These are phyloP conservation scores for Tetragnatha montana DNA, from an alignment of 2,888 invertebrate species.

Conservation along the genomic window DNA sequence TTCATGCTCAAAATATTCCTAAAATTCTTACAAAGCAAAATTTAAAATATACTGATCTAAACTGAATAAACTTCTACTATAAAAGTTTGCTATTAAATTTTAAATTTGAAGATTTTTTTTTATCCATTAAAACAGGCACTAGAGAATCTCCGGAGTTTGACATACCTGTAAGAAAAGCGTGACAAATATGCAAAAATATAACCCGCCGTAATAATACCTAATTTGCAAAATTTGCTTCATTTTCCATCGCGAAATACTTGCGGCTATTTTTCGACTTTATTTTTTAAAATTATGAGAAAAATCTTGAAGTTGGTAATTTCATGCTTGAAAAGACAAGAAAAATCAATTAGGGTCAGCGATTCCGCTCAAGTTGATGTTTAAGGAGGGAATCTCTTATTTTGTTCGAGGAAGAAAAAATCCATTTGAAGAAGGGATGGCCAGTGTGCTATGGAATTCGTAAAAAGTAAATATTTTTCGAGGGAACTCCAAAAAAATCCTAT, in stretches of 20 bases:
- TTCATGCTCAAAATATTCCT: too few species aligned
- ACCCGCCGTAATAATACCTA: too few species aligned
- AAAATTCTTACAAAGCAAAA: too few species aligned
- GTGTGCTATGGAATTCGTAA: not conserved
- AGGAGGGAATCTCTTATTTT: slow-evolving; percentile 6
- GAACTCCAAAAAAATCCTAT: too few species aligned
- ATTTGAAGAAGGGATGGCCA: not conserved
- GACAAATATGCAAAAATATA: too few species aligned
- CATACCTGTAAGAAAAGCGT: too few species aligned
- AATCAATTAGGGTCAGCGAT: slow-evolving; percentile 41
- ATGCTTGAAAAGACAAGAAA: slow-evolving; percentile 14
- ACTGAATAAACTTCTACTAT: too few species aligned
- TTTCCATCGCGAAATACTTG: not conserved
- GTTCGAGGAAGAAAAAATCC: not conserved
- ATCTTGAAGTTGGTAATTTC: not conserved
- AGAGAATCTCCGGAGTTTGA: too few species aligned
- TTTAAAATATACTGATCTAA: too few species aligned
- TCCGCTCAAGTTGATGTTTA: slow-evolving; percentile 13
- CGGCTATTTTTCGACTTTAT: not conserved
- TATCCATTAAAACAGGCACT: too few species aligned
- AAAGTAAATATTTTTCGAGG: not conserved
- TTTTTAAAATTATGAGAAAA: not conserved
- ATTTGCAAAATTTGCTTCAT: not conserved
- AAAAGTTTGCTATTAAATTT: too few species aligned
- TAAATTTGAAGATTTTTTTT: too few species aligned